phyloP scores from a whole-genome alignment of 2,113 vertebrate genomes.

The Bubo scandiacus region DNA sequence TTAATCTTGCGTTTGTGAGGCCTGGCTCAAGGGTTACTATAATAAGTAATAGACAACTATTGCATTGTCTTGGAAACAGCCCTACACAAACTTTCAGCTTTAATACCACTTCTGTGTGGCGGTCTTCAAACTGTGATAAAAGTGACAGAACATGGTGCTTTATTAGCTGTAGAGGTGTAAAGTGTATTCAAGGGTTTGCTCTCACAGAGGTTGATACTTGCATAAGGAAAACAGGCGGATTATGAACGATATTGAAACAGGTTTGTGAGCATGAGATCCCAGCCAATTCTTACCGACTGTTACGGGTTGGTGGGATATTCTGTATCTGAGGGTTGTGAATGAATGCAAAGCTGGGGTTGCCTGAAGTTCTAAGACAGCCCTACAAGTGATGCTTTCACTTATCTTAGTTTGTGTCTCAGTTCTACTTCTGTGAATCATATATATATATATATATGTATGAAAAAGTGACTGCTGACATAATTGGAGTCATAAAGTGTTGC shows the following conservation, averaged over 20 bases:
- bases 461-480: constrained; percentile 60
- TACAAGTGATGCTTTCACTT: constrained; percentile 53
- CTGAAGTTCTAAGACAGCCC: neutral
- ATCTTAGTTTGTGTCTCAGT: constrained; percentile 52
- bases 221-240: neutral
- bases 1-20: neutral
- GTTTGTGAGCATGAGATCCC: neutral
- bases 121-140: neutral
- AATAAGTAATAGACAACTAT: neutral
- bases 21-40: neutral
- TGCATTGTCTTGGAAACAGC: neutral
- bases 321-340: neutral
- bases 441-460: constrained; percentile 35
- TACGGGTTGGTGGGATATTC: neutral
- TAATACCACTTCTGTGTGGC: neutral
- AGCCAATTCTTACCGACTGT: neutral
- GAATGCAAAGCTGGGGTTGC: neutral
- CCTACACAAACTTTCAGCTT: neutral
- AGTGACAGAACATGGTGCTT: neutral
- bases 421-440: constrained; percentile 65
- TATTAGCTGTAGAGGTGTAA: neutral
- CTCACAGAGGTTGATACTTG: neutral
- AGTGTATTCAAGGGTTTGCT: neutral
- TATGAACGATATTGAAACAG: neutral
- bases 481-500: constrained; percentile 13